Base-by-base conservation (phyloP, 1,140 invertebrate species). In the Trypoxylus dichotomus region DNA sequence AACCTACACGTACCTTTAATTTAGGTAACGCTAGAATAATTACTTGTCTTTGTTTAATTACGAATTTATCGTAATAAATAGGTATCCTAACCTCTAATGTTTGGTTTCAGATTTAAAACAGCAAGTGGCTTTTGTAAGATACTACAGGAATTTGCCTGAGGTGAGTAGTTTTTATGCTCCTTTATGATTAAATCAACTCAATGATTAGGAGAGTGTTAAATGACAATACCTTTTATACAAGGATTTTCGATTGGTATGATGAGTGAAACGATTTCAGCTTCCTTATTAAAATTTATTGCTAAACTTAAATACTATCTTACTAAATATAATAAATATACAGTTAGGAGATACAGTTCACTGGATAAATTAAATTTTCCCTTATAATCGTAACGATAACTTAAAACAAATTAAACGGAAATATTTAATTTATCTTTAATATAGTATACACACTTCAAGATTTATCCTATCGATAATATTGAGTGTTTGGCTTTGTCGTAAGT, bases 401-500 rank as follows among this genome's bases (percentile, higher is more conserved):
- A 37, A 37, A 5, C 3, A 37, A 37, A 37, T 37, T 37, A 37
- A 2, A 37, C 32, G 3, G 32, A 37, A 37, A 37, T 37, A 37
- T 37, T 37, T 37, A 37, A 37, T 37, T 37, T 37, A 37, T 37
- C 32, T 37, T 37, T 8, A 37, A 37, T 37, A 8, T 37, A 1
- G 5, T 37, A 37, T 37, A 37, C 0, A 8, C 10, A 37, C 10
- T 58, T 13, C 11, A 71, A 71, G 24, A 19, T 24, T 71, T 71
- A 71, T 13, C 68, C 68, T 71, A 71, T 27, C 15, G 68, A 71
- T 27, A 27, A 32, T 60, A 77, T 63, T 37, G 54, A 75, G 54
- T 71, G 37, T 79, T 80, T 75, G 1, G 74, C 73, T 32, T 58
- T 75, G 19, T 60, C 63, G 29, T 75, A 78, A 13, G 54, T 27